These are phyloP conservation scores for Ennomos erosarius DNA, from an alignment of 2,888 invertebrate species.

Conservation along the genomic window DNA sequence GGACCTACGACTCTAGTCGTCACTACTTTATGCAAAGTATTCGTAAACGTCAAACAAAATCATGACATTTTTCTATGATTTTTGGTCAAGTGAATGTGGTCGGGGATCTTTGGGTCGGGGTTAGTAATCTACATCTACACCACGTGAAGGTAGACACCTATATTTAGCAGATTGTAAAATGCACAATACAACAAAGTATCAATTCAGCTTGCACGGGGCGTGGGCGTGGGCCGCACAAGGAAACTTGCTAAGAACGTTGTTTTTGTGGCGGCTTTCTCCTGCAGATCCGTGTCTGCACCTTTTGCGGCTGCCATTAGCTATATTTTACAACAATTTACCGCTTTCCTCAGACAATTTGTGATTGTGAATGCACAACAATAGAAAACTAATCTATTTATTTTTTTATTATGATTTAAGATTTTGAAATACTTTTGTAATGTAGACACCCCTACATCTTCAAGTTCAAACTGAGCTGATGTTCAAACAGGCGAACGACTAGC, in stretches of 20 bases:
- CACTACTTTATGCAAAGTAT: too few relatives aligned
- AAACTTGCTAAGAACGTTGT: conserved; percentile 42
- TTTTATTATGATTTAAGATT: background rate
- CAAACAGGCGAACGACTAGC: too few relatives aligned
- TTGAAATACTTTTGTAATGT: background rate
- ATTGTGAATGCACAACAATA: conserved; percentile 17
- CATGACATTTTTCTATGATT: too few relatives aligned
- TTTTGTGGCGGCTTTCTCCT: conserved; percentile 44
- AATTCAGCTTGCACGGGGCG: conserved; percentile 5
- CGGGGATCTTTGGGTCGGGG: too few relatives aligned
- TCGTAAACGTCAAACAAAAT: too few relatives aligned
- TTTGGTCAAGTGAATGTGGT: too few relatives aligned
- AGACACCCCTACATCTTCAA: background rate
- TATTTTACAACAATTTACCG: conserved; percentile 32
- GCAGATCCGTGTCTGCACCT: conserved; percentile 29
- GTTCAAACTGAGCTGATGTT: too few relatives aligned
- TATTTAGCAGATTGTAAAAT: background rate
- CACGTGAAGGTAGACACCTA: background rate
- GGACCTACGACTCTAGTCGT: too few relatives aligned
- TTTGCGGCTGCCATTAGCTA: conserved; percentile 34
- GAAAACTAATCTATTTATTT: background rate
- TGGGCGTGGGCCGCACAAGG: conserved; percentile 37
- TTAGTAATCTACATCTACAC: background rate
- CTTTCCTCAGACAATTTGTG: conserved; percentile 8
- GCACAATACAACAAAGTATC: conserved; percentile 15